Base-by-base conservation (phyloP, 2,113 vertebrate species). In the Acanthisitta chloris region DNA sequence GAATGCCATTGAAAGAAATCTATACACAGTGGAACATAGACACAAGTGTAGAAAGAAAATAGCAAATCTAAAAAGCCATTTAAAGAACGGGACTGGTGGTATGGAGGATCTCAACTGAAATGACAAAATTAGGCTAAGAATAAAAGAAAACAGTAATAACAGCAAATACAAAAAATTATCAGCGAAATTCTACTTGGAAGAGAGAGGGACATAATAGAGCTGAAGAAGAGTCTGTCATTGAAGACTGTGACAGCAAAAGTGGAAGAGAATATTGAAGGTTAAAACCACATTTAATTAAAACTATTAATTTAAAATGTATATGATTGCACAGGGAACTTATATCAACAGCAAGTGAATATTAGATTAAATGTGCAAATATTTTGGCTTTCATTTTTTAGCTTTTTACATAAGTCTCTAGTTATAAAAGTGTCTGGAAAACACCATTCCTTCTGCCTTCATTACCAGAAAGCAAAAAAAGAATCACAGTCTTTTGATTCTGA, bases 231-330 rank as follows among this genome's bases (percentile, higher is more conserved):
- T 19, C 59, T 17, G 65, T 58, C 54, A 46, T 5, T 67, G 40
- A 95, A 31, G 48, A 72, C 25, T 69, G 45, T 76, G 94, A 73
- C 26, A 74, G 45, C 3, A 3, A 19, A 84, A 74, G 46, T 36
- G 6, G 65, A 92, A 84, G 29, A 88, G 26, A 86, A 92, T 42
- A 70, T 0, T 67, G 55, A 86, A 88, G 36, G 28, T 64, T 86
- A 70, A 84, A 92, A 46, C 26, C 62, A 26, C 13, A 66, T 51
- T 90, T 93, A 86, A 86, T 81, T 77, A 91, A 81, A 95, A 81
- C 38, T 79, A 78, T 90, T 88, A 86, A 91, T 72, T 94, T 67
- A 82, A 95, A 93, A 57, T n/a, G 42, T 58, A 45, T 70, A 54
- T 34, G 86, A 74, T 51, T 81, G 36, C 36, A 46, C 17, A 86